Conservation (phyloP, 53 echinoderm and acorn worm species). For the Henricia sp. region DNA sequence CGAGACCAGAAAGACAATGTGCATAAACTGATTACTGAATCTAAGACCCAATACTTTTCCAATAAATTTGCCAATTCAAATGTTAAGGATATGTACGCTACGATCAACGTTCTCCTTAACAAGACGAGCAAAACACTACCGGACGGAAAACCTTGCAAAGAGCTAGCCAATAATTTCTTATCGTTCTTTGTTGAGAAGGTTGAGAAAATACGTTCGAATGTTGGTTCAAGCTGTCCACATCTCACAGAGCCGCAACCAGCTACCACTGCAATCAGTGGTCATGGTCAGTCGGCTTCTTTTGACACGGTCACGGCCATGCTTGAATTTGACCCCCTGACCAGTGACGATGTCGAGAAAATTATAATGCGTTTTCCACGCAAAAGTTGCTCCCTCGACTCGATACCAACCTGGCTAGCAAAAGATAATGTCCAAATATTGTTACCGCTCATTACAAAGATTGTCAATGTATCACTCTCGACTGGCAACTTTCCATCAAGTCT, state of each 20-base stretch:
- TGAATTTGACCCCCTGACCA: background rate
- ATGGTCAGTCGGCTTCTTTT: no score
- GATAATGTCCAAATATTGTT: background rate
- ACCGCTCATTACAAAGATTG: background rate
- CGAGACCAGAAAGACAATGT: conserved; percentile 36
- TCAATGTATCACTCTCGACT: no score
- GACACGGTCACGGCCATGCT: no score
- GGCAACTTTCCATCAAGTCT: no score
- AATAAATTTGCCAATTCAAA: conserved; percentile 30
- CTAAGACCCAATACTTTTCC: conserved; percentile 44
- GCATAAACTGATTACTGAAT: conserved; percentile 6
- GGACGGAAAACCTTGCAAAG: background rate
- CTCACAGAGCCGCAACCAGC: background rate
- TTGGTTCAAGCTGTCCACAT: background rate
- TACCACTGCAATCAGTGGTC: background rate
- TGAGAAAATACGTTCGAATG: conserved; percentile 41
- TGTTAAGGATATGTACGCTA: conserved; percentile 47
- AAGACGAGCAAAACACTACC: conserved; percentile 27
- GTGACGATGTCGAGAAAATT: conserved; percentile 5
- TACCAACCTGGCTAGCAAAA: conserved; percentile 42
- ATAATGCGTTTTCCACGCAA: background rate
- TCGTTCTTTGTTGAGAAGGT: conserved; percentile 31
- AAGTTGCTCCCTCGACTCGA: background rate
- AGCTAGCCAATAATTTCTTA: conserved; percentile 33
- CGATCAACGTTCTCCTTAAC: conserved; percentile 32